Base-by-base conservation (phyloP, 2,113 vertebrate genomes). In the Leucopsar rothschildi region DNA sequence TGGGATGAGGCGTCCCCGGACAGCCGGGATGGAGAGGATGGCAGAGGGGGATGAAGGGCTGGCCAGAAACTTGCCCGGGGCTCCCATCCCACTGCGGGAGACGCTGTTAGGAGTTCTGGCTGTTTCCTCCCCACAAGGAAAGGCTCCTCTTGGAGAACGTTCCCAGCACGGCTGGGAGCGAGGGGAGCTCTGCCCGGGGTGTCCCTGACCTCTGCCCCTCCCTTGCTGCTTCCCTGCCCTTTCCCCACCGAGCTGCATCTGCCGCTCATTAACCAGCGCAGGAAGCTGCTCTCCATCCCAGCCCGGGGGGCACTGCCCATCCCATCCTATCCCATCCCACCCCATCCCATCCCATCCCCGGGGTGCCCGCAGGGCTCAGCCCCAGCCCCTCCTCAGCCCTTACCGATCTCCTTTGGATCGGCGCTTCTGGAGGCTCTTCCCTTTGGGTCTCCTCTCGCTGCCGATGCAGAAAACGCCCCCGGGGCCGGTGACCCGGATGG, bases 401-500 rank as follows among this genome's bases (percentile, higher is more conserved):
- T 95, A 99, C 99, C 99, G 98, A 77, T 99, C 99, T 97, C 99
- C 99, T 96, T 99, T 99, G 2, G 99, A 98, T 23, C 99, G 98
- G 56, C 99, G 98, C 71, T 99, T 99, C 97, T 99, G 99, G 69
- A 98, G 96, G 84, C 98, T 99, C 97, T 99, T 99, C 81, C 99
- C 98, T 90, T 99, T 99, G 53, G 99, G 99, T 96, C 99, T 98
- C 94, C 97, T 95, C 37, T 99, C 99, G 10, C 99, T 99, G 90
- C 99, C 99, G 64, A 99, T 97, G 95, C 99, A 99, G 97, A 99
- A 98, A 76, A 97, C 98, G 2, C 99, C 99, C 12, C 98, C 99
- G 0, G 99, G 99, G 9, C 99, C 99, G 0, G 99, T 99, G 84
- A 99, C 99, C 14, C 97, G 96, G 95, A 99, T 98, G 16, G 99